These are phyloP conservation scores for Orchestia grillus DNA, from an alignment of 1,140 invertebrate genomes.

Conservation along the genomic window DNA sequence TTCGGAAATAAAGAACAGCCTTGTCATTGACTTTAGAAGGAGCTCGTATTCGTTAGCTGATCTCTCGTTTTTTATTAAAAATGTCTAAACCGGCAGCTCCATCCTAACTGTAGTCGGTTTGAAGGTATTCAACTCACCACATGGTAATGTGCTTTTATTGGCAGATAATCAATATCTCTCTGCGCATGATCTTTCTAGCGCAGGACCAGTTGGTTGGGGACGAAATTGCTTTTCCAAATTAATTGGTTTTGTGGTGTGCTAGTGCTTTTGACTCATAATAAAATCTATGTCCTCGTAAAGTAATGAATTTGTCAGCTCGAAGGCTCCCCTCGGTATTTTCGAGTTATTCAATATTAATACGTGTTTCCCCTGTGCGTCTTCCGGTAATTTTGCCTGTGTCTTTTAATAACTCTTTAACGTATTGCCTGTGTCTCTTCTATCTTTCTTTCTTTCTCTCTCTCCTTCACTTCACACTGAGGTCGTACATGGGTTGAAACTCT, in stretches of 20 bases:
- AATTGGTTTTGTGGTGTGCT: constrained; percentile 3
- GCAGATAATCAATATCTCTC: not conserved
- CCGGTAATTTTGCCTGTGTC: not conserved
- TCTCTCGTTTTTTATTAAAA: not conserved
- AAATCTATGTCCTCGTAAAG: not conserved
- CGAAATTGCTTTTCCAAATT: not conserved
- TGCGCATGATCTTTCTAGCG: not conserved
- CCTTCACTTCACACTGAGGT: not conserved
- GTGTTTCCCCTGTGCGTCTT: not conserved
- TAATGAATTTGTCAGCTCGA: not conserved
- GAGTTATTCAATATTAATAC: not conserved
- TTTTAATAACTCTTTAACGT: not conserved
- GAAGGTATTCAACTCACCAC: not conserved
- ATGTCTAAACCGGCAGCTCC: not conserved
- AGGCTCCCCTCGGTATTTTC: not conserved
- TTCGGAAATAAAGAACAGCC: not conserved
- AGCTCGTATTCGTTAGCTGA: not conserved
- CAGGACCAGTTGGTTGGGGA: not conserved
- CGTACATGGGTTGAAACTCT: not conserved
- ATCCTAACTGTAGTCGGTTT: not conserved
- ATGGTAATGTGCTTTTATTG: not conserved
- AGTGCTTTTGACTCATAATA: not conserved
- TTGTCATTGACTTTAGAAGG: not conserved
- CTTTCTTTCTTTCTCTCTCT: not conserved
- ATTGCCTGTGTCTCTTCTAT: not conserved